Conservation (phyloP, 2,888 invertebrate species). For the Eutolmus rufibarbis region DNA sequence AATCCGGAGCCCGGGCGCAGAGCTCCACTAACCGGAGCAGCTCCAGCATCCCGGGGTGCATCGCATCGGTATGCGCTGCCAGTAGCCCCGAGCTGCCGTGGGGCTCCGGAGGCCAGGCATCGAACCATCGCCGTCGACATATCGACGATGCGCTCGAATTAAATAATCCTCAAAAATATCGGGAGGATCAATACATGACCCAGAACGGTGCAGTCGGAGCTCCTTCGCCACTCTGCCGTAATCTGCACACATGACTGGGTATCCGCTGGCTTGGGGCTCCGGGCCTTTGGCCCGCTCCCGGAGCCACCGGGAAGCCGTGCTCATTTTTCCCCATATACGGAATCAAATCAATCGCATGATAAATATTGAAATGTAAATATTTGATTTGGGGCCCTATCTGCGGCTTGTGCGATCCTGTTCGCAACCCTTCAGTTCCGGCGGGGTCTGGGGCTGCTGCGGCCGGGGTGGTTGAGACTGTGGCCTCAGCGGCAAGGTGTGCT, state of each 20-base stretch:
- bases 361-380: conserved; percentile 47
- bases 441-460: background rate
- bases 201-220: background rate
- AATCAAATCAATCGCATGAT: conserved; percentile 45
- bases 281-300: background rate
- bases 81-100: background rate
- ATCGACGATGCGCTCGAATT: conserved; percentile 14
- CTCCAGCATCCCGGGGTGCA: background rate
- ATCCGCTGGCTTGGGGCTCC: background rate
- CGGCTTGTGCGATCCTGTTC: conserved; percentile 3
- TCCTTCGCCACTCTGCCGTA: conserved; percentile 1
- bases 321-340: conserved; percentile 29
- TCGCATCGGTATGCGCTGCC: background rate
- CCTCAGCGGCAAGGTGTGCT: background rate
- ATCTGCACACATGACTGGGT: conserved; percentile 27
- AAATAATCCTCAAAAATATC: conserved; percentile 39
- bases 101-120: background rate
- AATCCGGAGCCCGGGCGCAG: background rate
- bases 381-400: conserved; percentile 40
- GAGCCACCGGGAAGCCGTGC: background rate
- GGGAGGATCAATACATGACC: conserved; percentile 33
- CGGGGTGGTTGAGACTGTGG: background rate
- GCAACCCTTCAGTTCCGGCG: background rate
- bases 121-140: background rate
- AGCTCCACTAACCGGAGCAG: background rate